Base-by-base conservation (phyloP, 2,113 vertebrate genomes). In the Gulo gulo region DNA sequence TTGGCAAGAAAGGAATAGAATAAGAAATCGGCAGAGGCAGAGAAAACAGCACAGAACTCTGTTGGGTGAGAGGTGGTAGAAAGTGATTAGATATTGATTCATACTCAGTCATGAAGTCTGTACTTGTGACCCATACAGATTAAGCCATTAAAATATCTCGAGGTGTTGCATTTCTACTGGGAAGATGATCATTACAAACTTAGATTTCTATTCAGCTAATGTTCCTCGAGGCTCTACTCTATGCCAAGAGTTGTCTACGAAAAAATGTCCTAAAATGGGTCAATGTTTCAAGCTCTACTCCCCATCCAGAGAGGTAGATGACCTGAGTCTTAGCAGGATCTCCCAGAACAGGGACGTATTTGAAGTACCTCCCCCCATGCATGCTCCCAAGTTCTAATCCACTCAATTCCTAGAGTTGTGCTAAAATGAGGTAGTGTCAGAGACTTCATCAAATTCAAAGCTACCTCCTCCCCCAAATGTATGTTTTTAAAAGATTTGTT, bases 401-500 rank as follows among this genome's bases (percentile, higher is more conserved):
- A 15, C 31, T 92, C 11, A 63, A 45, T 26, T 55, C 18, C 21
- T 34, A 59, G 52, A 61, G 42, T 4, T 82, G 74, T 18, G 8
- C 34, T 74, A 42, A 88, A 80, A 42, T 79, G n/a, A 47, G 83
- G 73, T 29, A 42, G 9, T 57, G 74, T 83, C 80, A 85, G 80
- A 92, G 87, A 94, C 15, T 39, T 45, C 73, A 67, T 84, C 45
- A 95, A 94, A 31, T 90, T 76, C 69, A 90, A 94, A 81, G 29
- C 23, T 84, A n/a, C 26, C 81, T 78, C 31, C 36, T 91, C 42
- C 73, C 29, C 52, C n/a, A 69, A 92, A 76, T 59, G 29, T 18
- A 85, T 85, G 61, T 76, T 91, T 94, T 88, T 55, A 42, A 88
- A 94, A 39, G 52, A 9, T 76, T 86, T 80, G n/a, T 23, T 93